Evolutionary conservation across 2,888 invertebrate genomes (phyloP), one percentile per base, ranked within the genome.

Genomic region (Pycnomerus fuliginosus): DNA sequence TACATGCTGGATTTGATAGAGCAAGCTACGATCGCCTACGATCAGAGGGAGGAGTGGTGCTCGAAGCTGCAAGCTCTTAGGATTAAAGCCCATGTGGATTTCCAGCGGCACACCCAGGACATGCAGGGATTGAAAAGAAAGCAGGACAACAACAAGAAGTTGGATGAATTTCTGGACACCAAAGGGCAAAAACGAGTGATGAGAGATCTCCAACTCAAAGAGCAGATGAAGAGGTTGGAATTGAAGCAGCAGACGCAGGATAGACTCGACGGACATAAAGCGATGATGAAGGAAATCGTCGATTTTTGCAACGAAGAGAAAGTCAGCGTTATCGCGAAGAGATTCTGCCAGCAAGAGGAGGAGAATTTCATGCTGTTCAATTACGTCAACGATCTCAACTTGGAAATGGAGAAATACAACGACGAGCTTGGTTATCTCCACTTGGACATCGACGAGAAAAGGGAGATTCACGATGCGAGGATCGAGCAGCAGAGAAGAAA

Each of bases 321-420:
- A 52, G 77, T 85, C 12, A 80, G 82, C 51, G 80, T 80, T 12
- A 70, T 92, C 28, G 82, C 85, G 4, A 78, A 78, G 2, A 82
- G 87, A 65, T 94, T 90, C 70, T 79, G 85, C 8, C 81, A 87
- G 20, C 84, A 88, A 44, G 94, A 94, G 64, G 90, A 91, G 58
- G 89, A 90, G 67, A 95, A 94, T 74, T 94, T 93, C 68, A 91
- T 93, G 0, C 78, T 91, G 1, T 94, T 94, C 68, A 90, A 86
- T 71, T 94, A 90, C 65, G 89, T 94, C 24, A 93, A 91, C 65
- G 91, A 92, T 64, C 77, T 93, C 44, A 92, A 93, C 68, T 86
- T 83, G 23, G 89, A 91, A 69, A 77, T 90, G 40, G 90, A 90
- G 68, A 76, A 80, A 25, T 67, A 90, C 2, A 83, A 84, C 53